These are phyloP conservation scores for Cephus nigrinus DNA, from an alignment of 2,888 invertebrate genomes.

Conservation along the genomic window DNA sequence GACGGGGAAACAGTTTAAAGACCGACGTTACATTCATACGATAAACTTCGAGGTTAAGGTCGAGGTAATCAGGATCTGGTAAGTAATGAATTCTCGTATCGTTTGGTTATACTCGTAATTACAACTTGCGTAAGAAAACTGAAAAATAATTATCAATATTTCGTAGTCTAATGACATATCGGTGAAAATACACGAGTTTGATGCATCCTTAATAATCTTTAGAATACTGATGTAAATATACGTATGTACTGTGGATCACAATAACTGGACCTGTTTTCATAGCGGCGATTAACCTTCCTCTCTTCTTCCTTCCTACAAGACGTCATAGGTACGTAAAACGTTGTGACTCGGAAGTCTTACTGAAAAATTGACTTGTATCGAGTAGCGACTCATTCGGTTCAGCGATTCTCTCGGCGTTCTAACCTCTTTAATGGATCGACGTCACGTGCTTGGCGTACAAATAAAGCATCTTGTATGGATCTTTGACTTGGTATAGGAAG, in stretches of 20 bases:
- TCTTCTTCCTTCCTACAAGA: background rate
- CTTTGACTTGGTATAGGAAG: background rate
- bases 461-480: background rate
- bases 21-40: background rate
- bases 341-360: background rate
- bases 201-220: background rate
- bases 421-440: background rate
- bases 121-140: background rate
- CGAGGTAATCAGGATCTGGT: background rate
- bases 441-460: background rate
- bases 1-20: background rate
- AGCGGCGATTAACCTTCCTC: background rate
- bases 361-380: background rate
- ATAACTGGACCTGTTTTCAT: background rate
- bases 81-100: background rate
- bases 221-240: background rate
- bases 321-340: background rate
- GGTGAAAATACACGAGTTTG: background rate
- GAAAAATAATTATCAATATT: background rate
- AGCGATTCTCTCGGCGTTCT: background rate
- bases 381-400: background rate
- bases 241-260: background rate
- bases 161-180: background rate
- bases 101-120: background rate
- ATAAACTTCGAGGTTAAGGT: background rate